These are phyloP conservation scores for Manis javanica DNA, from an alignment of 2,797 vertebrate species.

Conservation along the genomic window DNA sequence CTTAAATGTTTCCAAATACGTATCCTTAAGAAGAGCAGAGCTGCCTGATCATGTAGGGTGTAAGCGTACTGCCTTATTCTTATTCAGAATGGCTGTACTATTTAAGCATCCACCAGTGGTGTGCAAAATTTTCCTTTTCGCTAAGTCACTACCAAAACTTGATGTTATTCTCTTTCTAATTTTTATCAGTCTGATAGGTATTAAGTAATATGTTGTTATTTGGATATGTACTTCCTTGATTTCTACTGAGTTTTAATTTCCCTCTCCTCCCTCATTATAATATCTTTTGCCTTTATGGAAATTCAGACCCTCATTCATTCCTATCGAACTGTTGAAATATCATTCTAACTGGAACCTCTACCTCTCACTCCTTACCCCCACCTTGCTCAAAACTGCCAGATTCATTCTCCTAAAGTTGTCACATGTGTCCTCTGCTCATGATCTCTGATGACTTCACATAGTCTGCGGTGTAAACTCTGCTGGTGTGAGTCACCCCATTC, in stretches of 20 bases:
- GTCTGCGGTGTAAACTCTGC: too few relatives aligned
- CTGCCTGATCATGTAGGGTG: background rate
- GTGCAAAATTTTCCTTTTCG: background rate
- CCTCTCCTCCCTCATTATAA: background rate
- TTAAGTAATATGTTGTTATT: background rate
- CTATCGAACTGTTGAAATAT: background rate
- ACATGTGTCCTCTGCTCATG: background rate
- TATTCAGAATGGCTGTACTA: background rate
- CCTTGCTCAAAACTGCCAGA: background rate
- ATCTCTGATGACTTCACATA: background rate
- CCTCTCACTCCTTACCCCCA: background rate
- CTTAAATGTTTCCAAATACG: background rate
- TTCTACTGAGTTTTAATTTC: background rate
- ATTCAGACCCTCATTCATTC: background rate
- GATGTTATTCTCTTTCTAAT: background rate
- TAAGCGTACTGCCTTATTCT: background rate
- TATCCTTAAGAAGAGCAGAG: background rate
- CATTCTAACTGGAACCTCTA: background rate
- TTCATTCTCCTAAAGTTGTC: background rate
- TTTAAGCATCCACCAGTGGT: background rate
- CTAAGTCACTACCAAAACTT: background rate
- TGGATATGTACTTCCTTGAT: background rate
- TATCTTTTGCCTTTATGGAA: background rate
- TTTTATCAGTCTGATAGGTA: background rate
- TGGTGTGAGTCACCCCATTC: rapidly evolving